Conservation (phyloP, 2,113 vertebrate genomes). For the Arenaria interpres region DNA sequence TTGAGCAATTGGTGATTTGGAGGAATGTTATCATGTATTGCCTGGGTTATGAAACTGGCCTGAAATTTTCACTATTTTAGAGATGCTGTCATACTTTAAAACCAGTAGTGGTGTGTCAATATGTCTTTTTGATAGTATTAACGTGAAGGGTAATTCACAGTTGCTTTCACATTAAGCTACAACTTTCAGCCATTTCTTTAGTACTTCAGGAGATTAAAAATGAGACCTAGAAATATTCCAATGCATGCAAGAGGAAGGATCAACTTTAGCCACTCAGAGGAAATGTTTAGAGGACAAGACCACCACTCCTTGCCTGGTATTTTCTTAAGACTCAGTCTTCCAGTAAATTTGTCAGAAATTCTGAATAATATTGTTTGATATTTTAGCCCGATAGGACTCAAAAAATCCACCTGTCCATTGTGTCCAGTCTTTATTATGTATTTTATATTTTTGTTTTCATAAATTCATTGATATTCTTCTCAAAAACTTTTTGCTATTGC, state of each 20-base stretch:
- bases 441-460: neutral
- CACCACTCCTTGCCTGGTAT: neutral
- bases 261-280: neutral
- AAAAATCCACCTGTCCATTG: neutral
- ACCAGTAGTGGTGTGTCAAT: neutral
- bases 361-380: neutral
- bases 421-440: neutral
- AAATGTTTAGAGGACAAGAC: neutral
- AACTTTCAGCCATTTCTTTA: neutral
- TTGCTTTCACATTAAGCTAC: neutral
- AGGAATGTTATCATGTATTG: neutral
- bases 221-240: neutral
- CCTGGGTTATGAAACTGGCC: neutral
- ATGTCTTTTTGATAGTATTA: neutral
- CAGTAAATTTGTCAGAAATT: neutral
- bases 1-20: neutral
- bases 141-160: neutral
- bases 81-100: neutral
- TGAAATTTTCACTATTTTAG: neutral
- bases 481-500: neutral
- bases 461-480: neutral
- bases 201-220: neutral
- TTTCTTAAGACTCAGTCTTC: neutral
- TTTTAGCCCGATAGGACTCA: neutral
- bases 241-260: neutral